Base-by-base conservation (phyloP, 2,888 invertebrate genomes). In the Artemia sinica region DNA sequence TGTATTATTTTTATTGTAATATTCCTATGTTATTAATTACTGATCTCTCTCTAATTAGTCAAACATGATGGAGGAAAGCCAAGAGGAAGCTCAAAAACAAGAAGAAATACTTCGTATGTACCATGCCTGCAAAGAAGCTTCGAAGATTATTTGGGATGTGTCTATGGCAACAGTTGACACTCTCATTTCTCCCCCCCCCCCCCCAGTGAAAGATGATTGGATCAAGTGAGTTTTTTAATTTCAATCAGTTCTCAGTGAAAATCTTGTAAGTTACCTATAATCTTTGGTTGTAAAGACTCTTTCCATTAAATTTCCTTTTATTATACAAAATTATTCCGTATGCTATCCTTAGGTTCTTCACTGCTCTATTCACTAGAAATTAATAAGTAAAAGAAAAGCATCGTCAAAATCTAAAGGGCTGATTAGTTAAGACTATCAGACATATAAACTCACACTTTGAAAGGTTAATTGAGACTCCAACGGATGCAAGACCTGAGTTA, bases 41-140 rank as follows among this genome's bases (percentile, higher is more conserved):
- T 69, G 49, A 51, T 69, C 65, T 69, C 28, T 12, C 66, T 75
- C 66, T 41, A 41, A 41, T 41, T 76, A 91, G 91, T 81, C 86
- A 69, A 85, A 87, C 80, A 91, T 98, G 91, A 98, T 98, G 98
- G 98, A 98, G 78, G 98, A 99, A 79, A 93, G 95, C 10, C 88
- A 89, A 2, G 95, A 97, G 77, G 98, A 97, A 77, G 96, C 95
- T 0, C 84, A 88, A 74, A 91, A 94, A 78, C 86, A 98, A 72
- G 97, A 99, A 79, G 97, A 98, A 81, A 91, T 96, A 88, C 81
- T 99, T 74, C 86, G 96, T 74, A 97, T 98, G 96, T 99, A 99
- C 81, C 97, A 98, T 79, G 96, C 97, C 51, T 96, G 96, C 80
- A 98, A 97, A 80, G 97, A 98, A 79, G 92, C 97, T 50, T 82